phyloP scores from a whole-genome alignment of 2,113 vertebrate species.

The Mus pahari region DNA sequence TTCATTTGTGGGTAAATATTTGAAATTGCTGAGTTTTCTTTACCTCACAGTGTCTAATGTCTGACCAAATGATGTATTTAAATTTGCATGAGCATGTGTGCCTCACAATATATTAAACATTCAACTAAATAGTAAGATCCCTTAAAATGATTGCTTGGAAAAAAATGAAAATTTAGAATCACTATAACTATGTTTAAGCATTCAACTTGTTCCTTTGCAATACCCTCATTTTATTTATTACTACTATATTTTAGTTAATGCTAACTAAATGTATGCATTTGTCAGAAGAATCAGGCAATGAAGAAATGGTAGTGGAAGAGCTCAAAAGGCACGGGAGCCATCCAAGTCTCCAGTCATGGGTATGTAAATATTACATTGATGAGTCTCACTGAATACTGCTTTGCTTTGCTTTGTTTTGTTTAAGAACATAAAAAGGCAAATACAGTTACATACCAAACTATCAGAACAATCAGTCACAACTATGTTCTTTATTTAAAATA shows the following conservation, averaged over 20 bases:
- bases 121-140: not conserved
- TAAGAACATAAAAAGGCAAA: not conserved
- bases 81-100: not conserved
- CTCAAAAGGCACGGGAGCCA: slow-evolving; percentile 59
- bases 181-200: not conserved
- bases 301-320: slow-evolving; percentile 39
- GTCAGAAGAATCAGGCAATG: slow-evolving; percentile 46
- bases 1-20: not conserved
- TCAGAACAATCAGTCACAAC: not conserved
- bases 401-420: not conserved
- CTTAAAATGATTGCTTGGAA: not conserved
- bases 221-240: not conserved
- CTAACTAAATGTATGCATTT: slow-evolving; percentile 63
- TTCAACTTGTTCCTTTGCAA: not conserved
- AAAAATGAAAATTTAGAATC: not conserved
- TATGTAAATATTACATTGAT: slow-evolving; percentile 60
- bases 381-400: not conserved
- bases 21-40: not conserved
- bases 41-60: not conserved
- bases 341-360: not conserved
- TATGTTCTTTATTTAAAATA: not conserved
- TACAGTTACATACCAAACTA: not conserved
- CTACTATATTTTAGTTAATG: not conserved
- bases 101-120: not conserved
- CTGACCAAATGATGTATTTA: not conserved